Conservation (phyloP, 2,888 invertebrate species). For the Ichneumoninae sp. region DNA sequence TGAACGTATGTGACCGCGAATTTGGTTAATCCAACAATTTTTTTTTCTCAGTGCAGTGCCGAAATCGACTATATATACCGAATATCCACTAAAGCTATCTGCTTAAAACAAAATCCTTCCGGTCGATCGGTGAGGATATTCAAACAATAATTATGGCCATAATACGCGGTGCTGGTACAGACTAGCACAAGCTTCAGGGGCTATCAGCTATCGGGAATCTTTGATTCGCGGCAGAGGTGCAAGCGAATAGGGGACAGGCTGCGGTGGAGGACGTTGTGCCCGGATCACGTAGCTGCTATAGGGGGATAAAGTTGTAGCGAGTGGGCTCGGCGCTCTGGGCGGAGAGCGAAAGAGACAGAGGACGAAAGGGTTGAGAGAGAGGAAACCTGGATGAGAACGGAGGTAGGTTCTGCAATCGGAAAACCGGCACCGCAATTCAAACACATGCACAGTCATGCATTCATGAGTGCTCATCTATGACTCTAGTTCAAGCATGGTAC, state of each 20-base stretch:
- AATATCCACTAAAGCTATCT: slow-evolving; percentile 11
- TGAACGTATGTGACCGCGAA: too few relatives aligned
- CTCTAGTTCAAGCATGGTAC: slow-evolving; percentile 11
- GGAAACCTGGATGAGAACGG: slow-evolving; percentile 8
- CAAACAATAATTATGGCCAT: slow-evolving; percentile 67
- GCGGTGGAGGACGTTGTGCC: slow-evolving; percentile 30
- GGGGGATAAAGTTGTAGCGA: slow-evolving; percentile 36
- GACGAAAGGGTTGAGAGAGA: not conserved
- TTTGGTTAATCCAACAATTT: too few relatives aligned
- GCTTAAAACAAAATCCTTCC: slow-evolving; percentile 14
- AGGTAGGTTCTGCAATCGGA: slow-evolving; percentile 71
- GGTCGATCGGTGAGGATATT: slow-evolving; percentile 54
- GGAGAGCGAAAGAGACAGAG: slow-evolving; percentile 64
- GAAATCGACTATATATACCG: not conserved
- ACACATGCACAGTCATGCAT: slow-evolving; percentile 24
- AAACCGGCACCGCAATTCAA: slow-evolving; percentile 63
- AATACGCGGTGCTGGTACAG: slow-evolving; percentile 43
- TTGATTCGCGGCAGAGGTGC: not conserved
- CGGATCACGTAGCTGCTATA: slow-evolving; percentile 22
- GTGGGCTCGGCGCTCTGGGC: slow-evolving; percentile 18
- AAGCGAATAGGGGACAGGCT: not conserved
- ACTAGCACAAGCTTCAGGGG: slow-evolving; percentile 12
- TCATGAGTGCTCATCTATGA: not conserved
- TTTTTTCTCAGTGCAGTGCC: too few relatives aligned
- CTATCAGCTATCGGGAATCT: slow-evolving; percentile 59